These are phyloP conservation scores for Therioaphis trifolii DNA, from an alignment of 2,888 invertebrate genomes.

Conservation along the genomic window DNA sequence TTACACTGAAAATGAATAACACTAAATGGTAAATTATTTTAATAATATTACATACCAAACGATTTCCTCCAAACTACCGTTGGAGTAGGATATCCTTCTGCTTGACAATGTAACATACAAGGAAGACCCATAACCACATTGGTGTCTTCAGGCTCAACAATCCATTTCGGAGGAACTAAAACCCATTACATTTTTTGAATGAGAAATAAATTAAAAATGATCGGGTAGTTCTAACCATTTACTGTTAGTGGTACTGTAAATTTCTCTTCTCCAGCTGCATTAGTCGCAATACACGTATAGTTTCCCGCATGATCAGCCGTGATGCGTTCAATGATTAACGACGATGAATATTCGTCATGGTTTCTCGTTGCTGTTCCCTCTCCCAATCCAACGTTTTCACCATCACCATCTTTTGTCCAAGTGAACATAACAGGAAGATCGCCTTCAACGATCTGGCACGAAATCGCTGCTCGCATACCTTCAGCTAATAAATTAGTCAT, in stretches of 20 bases:
- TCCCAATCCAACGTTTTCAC: constrained; percentile 70
- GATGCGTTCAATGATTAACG: constrained; percentile 86
- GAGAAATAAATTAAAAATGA: background rate
- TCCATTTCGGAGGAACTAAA: constrained; percentile 89
- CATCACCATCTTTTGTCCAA: constrained; percentile 88
- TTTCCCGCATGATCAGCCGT: constrained; percentile 88
- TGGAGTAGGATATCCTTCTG: constrained; percentile 91
- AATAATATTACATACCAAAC: constrained; percentile 73
- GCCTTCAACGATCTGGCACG: constrained; percentile 91
- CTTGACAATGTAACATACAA: constrained; percentile 87
- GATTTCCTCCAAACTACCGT: constrained; percentile 90
- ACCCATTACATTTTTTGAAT: background rate
- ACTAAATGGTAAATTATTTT: no score
- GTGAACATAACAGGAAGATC: constrained; percentile 91
- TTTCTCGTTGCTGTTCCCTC: constrained; percentile 73
- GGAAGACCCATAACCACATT: constrained; percentile 86
- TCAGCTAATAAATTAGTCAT: constrained; percentile 84
- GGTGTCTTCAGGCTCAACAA: constrained; percentile 85
- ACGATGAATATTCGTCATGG: constrained; percentile 87
- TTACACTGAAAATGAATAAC: no score
- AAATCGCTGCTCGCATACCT: constrained; percentile 89
- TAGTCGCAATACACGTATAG: constrained; percentile 91
- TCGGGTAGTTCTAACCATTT: constrained; percentile 73
- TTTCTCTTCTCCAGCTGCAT: constrained; percentile 83
- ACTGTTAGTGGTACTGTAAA: constrained; percentile 84